Base-by-base conservation (phyloP, 1,140 invertebrate genomes). In the Saccostrea glomerata region DNA sequence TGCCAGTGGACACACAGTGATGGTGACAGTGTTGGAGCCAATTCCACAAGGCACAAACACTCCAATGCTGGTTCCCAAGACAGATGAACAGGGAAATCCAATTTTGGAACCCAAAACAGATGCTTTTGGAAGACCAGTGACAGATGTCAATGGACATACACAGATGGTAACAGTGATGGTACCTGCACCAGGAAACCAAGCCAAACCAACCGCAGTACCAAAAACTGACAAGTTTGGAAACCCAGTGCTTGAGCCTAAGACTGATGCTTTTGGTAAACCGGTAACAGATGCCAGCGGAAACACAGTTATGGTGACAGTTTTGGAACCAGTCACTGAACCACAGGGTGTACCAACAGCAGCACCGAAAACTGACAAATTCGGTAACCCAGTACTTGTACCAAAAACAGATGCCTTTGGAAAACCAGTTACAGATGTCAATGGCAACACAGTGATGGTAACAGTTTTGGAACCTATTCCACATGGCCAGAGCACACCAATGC, bases 291-390 rank as follows among this genome's bases (percentile, higher is more conserved):
- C 54, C 60, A 82, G 9, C 82, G 87, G 70, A 66, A 86, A 56
- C 17, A 73, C 86, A 56, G 70, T 77, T 20, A 63, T 82, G 6
- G 70, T 77, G 23, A 77, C 70, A 30, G 70, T 77, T 0, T 30
- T 77, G 70, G 70, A 77, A 15, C 86, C 83, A 40, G 83, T 55
- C 25, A 25, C 83, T 25, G 84, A 56, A 15, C 36, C 25, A 85
- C 84, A 87, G 40, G 84, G 55, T 13, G 40, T 63, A 58, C 83
- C 87, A 84, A 86, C 87, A 56, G 23, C 88, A 82, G 60, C 58
- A 77, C 85, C 84, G 66, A 23, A 40, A 58, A 84, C 87, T 82
- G 85, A 89, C 86, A 73, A 82, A 56, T 86, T 63, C 82, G 87
- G 70, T 63, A 86, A 56, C 40, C 86, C 86, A 23, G 60, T 85